Percentiles rank a stretch among this genome's conserved stretches.
Conservation (phyloP, 2,888 invertebrate species). For the Microchrysa polita region DNA sequence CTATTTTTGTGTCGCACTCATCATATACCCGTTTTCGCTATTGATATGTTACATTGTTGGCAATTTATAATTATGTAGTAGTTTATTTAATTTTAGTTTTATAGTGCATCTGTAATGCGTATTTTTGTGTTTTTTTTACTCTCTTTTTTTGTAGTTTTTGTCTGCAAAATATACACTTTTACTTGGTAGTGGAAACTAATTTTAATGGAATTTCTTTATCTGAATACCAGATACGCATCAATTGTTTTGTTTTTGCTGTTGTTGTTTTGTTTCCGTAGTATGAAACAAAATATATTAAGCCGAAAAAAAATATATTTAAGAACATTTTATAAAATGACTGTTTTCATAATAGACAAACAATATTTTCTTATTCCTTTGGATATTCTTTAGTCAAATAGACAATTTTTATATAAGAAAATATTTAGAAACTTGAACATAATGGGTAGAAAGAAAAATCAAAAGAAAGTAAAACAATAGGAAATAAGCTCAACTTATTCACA, state of each 20-base stretch:
- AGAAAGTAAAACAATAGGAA: neutral
- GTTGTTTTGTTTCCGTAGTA: neutral
- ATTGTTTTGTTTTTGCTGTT: neutral
- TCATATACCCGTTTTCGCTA: too few relatives aligned
- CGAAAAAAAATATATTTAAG: neutral
- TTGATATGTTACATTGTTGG: too few relatives aligned
- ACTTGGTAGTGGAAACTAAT: too few relatives aligned
- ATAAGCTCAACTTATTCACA: neutral
- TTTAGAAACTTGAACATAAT: slow-evolving; percentile 31
- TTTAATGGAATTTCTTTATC: too few relatives aligned
- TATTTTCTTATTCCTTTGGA: neutral
- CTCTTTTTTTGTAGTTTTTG: too few relatives aligned
- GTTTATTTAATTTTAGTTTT: too few relatives aligned
- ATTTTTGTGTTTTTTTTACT: too few relatives aligned
- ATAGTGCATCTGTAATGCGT: too few relatives aligned
- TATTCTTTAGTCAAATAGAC: neutral
- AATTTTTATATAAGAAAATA: slow-evolving; percentile 1
- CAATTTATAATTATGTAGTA: too few relatives aligned
- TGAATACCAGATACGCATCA: too few relatives aligned
- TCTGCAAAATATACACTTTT: too few relatives aligned
- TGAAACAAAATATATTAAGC: neutral
- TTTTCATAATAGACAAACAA: slow-evolving; percentile 13
- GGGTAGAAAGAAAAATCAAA: slow-evolving; percentile 1
- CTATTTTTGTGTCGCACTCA: too few relatives aligned
- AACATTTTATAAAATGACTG: neutral